Conservation (phyloP, 1,140 invertebrate genomes). For the Lepidurus arcticus region DNA sequence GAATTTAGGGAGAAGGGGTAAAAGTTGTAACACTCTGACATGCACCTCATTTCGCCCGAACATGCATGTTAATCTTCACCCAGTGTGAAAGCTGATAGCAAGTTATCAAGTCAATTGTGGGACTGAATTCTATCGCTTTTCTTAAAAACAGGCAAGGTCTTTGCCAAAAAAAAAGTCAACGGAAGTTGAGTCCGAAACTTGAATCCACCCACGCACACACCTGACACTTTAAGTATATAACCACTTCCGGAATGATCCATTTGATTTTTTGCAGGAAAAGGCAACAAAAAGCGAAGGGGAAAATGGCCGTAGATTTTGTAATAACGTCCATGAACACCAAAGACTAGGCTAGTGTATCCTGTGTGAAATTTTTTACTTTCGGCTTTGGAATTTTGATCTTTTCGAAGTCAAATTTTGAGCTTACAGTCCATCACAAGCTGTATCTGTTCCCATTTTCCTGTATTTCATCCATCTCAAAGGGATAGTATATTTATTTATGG, state of each 20-base stretch:
- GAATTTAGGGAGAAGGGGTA: too few species aligned
- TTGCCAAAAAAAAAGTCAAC: background rate
- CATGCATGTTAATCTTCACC: too few species aligned
- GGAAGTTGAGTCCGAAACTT: constrained; percentile 1
- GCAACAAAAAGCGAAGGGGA: background rate
- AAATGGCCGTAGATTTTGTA: background rate
- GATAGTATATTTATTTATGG: too few species aligned
- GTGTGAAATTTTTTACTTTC: background rate
- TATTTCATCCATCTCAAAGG: background rate
- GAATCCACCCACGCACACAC: background rate
- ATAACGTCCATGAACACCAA: background rate
- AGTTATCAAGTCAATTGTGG: too few species aligned
- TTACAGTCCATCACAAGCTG: too few species aligned
- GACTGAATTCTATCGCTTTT: too few species aligned
- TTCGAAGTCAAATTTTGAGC: too few species aligned
- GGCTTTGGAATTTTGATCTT: background rate
- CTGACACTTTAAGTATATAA: constrained; percentile 14
- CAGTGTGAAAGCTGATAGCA: too few species aligned
- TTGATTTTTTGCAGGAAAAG: background rate
- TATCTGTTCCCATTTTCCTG: background rate
- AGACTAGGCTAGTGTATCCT: background rate
- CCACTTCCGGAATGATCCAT: background rate
- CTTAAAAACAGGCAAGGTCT: background rate
- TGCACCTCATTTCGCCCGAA: too few species aligned
- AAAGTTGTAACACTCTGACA: too few species aligned